phyloP scores from a whole-genome alignment of 1,140 invertebrate species.

The Hesperophylax magnus region DNA sequence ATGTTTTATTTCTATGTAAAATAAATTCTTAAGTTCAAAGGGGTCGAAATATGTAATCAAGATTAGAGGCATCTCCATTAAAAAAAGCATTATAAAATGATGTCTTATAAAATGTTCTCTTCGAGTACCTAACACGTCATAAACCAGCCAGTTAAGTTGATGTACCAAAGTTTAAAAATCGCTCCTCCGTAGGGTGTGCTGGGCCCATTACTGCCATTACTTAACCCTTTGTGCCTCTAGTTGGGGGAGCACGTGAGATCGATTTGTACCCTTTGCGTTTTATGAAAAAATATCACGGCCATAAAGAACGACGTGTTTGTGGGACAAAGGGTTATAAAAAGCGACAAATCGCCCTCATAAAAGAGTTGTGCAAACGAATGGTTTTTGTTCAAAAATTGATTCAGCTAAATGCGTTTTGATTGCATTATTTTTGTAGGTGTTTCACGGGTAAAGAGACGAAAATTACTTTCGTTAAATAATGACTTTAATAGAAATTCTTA shows the following conservation, averaged over 20 bases:
- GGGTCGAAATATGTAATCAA: too few relatives aligned
- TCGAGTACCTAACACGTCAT: too few relatives aligned
- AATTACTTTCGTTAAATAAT: too few relatives aligned
- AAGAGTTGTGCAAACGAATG: background rate
- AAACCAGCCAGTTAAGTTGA: background rate
- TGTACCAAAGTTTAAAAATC: constrained; percentile 15
- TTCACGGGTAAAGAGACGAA: too few relatives aligned
- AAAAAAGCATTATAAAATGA: too few relatives aligned
- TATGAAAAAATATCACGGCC: constrained; percentile 31
- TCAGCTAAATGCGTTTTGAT: too few relatives aligned
- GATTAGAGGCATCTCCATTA: too few relatives aligned
- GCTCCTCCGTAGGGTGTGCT: background rate
- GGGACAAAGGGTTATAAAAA: constrained; percentile 29
- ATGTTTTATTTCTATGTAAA: too few relatives aligned
- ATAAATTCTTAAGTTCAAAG: too few relatives aligned
- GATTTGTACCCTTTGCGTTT: constrained; percentile 22
- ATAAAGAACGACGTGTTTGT: constrained; percentile 28
- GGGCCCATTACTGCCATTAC: background rate
- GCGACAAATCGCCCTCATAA: constrained; percentile 2
- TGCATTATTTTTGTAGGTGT: too few relatives aligned
- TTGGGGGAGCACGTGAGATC: constrained; percentile 16
- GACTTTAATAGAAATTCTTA: too few relatives aligned
- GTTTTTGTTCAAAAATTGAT: background rate
- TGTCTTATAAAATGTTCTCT: too few relatives aligned
- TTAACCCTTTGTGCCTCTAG: constrained; percentile 10